These are phyloP conservation scores for Bombus impatiens DNA, from an alignment of 1,140 invertebrate genomes.

Conservation along the genomic window DNA sequence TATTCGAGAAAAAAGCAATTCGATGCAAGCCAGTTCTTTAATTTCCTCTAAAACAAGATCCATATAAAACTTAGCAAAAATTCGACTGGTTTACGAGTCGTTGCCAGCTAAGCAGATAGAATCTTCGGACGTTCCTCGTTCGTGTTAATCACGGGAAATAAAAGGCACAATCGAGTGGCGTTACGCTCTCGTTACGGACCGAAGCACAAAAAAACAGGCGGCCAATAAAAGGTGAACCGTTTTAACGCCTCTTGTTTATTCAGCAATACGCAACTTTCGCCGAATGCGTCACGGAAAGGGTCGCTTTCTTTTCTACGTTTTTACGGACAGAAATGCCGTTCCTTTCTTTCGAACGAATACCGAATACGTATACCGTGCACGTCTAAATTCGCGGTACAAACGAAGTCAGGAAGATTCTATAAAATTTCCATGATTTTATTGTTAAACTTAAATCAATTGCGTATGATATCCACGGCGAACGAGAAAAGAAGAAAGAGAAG, in stretches of 20 bases:
- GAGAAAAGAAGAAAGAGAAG: not conserved
- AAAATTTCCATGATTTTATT: too few relatives aligned
- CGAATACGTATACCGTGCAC: too few relatives aligned
- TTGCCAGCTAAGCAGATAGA: not conserved
- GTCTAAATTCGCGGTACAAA: not conserved
- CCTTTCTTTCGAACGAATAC: not conserved
- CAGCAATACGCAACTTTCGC: conserved; percentile 34
- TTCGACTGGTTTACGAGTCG: not conserved
- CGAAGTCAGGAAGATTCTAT: not conserved
- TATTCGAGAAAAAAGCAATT: not conserved
- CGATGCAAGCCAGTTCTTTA: not conserved
- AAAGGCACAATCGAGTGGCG: not conserved
- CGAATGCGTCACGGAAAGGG: conserved; percentile 28
- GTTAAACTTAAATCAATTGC: too few relatives aligned
- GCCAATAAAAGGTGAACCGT: conserved; percentile 13
- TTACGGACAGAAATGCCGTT: too few relatives aligned
- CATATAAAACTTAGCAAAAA: not conserved
- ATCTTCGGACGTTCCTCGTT: not conserved
- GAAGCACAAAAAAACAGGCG: not conserved
- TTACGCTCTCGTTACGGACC: not conserved
- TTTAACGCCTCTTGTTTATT: conserved; percentile 29
- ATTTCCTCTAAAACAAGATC: not conserved
- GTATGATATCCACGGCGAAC: not conserved
- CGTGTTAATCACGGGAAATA: not conserved
- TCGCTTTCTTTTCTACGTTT: conserved; percentile 32